Evolutionary conservation across 2,113 vertebrate species (phyloP).

Genomic region (Cephalophus harveyi): DNA sequence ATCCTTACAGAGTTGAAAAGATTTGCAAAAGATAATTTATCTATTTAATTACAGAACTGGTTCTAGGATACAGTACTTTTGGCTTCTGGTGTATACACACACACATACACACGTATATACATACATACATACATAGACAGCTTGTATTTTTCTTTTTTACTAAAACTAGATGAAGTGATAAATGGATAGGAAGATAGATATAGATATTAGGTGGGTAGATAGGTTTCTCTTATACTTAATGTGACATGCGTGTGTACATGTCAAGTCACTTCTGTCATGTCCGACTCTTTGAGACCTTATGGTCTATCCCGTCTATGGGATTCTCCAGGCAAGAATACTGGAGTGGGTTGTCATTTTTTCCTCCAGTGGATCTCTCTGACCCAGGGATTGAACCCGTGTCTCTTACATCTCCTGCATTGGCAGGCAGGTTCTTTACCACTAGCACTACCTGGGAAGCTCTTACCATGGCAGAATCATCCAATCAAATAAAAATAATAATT

Average conservation of each 20-base stretch:
- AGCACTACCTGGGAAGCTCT: neutral
- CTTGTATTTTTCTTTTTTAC: neutral
- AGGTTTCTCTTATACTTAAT: neutral
- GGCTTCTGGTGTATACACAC: neutral
- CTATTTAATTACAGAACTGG: neutral
- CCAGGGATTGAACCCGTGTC: neutral
- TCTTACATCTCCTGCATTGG: neutral
- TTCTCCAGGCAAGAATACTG: neutral
- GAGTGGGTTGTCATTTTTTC: neutral
- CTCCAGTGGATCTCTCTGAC: neutral
- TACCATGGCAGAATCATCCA: neutral
- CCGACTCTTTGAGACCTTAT: neutral
- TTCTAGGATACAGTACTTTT: neutral
- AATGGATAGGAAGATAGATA: neutral
- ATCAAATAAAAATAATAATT: neutral
- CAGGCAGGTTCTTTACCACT: neutral
- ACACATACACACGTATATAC: fast-evolving
- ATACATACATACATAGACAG: neutral
- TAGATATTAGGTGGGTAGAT: neutral
- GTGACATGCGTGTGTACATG: neutral
- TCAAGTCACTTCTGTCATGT: neutral
- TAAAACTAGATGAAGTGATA: neutral
- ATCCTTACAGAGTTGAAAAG: neutral
- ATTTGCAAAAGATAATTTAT: neutral
- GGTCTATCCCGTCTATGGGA: neutral